Percentiles rank a stretch among this genome's conserved stretches.
These are phyloP conservation scores for Peromyscus eremicus DNA, from an alignment of 2,797 vertebrate genomes.

Conservation along the genomic window DNA sequence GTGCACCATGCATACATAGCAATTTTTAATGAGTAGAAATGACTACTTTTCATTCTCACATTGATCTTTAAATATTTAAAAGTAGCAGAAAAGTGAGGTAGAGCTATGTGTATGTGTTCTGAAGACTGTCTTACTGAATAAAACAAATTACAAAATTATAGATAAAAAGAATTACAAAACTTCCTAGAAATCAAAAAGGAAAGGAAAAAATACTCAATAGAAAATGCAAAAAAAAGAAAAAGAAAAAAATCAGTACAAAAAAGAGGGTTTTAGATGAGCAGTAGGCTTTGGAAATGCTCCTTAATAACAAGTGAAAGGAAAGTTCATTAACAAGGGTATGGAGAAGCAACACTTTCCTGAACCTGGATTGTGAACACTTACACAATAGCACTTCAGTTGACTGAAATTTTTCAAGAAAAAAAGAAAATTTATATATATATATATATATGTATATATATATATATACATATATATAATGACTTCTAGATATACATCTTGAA, in stretches of 20 bases:
- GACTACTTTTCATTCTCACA: not conserved
- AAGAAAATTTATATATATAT: not conserved
- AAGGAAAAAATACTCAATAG: not conserved
- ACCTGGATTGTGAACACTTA: not conserved
- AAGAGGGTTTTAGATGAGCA: not conserved
- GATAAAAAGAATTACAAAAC: not conserved
- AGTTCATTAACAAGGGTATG: not conserved
- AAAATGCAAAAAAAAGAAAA: not conserved
- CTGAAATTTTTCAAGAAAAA: not conserved
- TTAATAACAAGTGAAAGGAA: not conserved
- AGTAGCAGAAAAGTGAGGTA: not conserved
- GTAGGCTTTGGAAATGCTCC: not conserved
- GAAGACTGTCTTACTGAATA: not conserved
- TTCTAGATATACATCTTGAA: not conserved
- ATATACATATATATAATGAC: not conserved
- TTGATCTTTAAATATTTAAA: conserved; percentile 39
- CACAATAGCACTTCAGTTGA: not conserved
- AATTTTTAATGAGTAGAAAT: not conserved
- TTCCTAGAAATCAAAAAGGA: not conserved
- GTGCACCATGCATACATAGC: not conserved
- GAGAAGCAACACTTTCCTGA: not conserved
- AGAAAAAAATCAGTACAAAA: not conserved
- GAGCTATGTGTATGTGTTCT: not conserved
- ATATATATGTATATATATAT: no score
- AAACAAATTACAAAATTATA: conserved; percentile 3